These are phyloP conservation scores for Thecophora atra DNA, from an alignment of 2,888 invertebrate genomes.

Conservation along the genomic window DNA sequence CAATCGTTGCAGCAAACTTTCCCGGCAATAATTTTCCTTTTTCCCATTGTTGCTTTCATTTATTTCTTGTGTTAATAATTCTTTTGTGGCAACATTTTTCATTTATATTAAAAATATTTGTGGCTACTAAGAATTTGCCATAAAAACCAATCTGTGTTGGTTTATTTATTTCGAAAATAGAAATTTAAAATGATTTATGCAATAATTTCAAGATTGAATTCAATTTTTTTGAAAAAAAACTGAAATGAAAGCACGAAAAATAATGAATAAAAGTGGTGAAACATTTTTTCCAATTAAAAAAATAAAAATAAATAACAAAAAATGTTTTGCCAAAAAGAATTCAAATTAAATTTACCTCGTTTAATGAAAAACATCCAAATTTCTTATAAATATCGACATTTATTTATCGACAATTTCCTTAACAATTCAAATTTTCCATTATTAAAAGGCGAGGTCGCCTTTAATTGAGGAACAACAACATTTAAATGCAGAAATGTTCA, in stretches of 20 bases:
- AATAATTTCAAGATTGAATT: too few relatives aligned
- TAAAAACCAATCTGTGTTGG: too few relatives aligned
- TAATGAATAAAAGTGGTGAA: background rate
- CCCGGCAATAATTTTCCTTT: background rate
- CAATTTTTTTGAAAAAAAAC: background rate
- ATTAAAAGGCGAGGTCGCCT: too few relatives aligned
- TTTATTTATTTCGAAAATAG: too few relatives aligned
- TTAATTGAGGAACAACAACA: too few relatives aligned
- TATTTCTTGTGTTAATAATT: too few relatives aligned
- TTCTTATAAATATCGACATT: too few relatives aligned
- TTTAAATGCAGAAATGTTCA: too few relatives aligned
- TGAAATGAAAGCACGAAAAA: background rate
- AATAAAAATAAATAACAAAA: background rate
- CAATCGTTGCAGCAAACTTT: constrained; percentile 13
- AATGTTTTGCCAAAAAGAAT: background rate
- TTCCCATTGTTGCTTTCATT: background rate
- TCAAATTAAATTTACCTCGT: background rate
- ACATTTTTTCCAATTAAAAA: background rate
- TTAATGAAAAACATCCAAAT: too few relatives aligned
- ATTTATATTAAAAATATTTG: constrained; percentile 5
- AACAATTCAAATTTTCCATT: too few relatives aligned
- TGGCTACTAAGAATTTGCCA: background rate
- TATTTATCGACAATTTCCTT: too few relatives aligned
- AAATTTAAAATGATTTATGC: too few relatives aligned
- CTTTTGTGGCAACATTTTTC: background rate